These are phyloP conservation scores for Myanophis thanlyinensis DNA, from an alignment of 2,113 vertebrate species.

Conservation along the genomic window DNA sequence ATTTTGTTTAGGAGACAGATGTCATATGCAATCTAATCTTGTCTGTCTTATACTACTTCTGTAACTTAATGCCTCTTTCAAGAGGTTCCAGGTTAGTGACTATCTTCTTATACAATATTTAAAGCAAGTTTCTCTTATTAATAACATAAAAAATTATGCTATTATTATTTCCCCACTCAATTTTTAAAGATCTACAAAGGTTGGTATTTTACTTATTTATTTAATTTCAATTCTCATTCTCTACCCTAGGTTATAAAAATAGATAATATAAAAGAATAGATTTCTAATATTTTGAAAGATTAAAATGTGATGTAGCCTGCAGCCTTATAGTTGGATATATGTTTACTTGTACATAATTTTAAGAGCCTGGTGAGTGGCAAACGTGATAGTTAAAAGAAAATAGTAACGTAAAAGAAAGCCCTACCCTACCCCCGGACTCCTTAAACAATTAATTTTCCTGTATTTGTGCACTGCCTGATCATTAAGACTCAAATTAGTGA, in stretches of 20 bases:
- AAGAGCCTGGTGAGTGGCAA: background rate
- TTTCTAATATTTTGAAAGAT: background rate
- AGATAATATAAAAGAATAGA: background rate
- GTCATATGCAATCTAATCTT: constrained; percentile 95
- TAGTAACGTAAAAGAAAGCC: background rate
- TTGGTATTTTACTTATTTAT: background rate
- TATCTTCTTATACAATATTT: background rate
- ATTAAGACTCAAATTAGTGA: constrained; percentile 52
- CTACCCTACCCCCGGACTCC: background rate
- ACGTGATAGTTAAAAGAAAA: background rate
- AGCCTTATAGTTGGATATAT: background rate
- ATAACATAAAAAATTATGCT: background rate
- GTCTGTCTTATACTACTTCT: constrained; percentile 98
- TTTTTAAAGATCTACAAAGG: background rate
- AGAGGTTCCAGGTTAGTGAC: constrained; percentile 90
- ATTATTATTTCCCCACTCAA: background rate
- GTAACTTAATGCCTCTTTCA: constrained; percentile 98
- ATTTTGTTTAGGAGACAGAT: constrained; percentile 84
- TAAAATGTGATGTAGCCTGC: background rate
- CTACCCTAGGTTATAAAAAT: background rate
- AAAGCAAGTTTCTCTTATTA: background rate
- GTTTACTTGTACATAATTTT: too few species aligned
- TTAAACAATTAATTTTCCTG: background rate
- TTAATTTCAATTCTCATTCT: background rate
- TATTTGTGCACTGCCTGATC: background rate